phyloP scores from a whole-genome alignment of 2,888 invertebrate genomes.

The Morpho deidamia region DNA sequence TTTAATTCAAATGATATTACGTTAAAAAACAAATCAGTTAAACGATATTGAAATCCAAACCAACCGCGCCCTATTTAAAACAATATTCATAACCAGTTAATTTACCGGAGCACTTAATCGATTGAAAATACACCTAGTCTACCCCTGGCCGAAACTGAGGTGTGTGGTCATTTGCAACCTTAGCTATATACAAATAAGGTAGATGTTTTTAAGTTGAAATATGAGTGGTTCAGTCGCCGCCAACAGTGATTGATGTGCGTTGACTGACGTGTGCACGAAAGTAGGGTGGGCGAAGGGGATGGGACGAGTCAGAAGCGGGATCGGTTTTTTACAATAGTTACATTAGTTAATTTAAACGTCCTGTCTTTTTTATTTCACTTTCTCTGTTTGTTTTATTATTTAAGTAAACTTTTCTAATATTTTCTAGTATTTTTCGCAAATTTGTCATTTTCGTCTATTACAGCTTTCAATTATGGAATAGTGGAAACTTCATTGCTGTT shows the following conservation, averaged over 20 bases:
- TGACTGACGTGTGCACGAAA: constrained; percentile 67
- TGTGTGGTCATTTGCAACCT: constrained; percentile 31
- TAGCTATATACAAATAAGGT: constrained; percentile 34
- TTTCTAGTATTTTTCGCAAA: no score
- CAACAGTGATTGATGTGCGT: constrained; percentile 71
- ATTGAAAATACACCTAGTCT: constrained; percentile 47
- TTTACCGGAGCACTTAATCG: constrained; percentile 57
- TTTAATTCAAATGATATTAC: not conserved
- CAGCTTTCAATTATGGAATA: no score
- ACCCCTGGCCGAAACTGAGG: constrained; percentile 32
- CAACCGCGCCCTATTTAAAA: constrained; percentile 33
- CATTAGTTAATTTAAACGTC: no score
- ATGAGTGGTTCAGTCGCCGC: constrained; percentile 67
- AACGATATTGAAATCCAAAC: constrained; percentile 20
- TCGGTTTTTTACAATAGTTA: constrained; percentile 9
- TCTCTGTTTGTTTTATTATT: no score
- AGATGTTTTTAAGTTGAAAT: constrained; percentile 48
- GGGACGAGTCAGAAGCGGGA: constrained; percentile 15
- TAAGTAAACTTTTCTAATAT: no score
- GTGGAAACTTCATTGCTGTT: no score
- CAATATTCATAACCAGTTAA: constrained; percentile 36
- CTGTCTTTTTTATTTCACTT: no score
- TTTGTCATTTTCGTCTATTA: no score
- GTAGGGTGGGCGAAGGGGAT: constrained; percentile 41
- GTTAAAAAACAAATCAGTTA: not conserved